Conservation (phyloP, 1,140 invertebrate species). For the Subanguina moxae region DNA sequence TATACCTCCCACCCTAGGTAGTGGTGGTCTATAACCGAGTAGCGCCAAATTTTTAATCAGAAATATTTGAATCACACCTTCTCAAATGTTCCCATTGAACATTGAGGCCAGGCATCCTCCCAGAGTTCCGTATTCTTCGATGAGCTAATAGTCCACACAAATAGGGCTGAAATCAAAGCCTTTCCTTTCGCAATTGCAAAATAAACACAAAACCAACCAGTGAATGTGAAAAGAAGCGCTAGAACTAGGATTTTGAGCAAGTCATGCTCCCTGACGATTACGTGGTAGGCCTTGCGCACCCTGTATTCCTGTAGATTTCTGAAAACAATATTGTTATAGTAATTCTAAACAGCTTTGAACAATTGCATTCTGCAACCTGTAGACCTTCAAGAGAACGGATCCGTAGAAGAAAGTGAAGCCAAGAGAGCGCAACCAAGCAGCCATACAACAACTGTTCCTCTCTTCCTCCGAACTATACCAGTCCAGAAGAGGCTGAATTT, state of each 20-base stretch:
- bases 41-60: too few species aligned
- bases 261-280: conserved; percentile 78
- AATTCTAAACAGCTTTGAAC: neutral
- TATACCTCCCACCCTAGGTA: too few species aligned
- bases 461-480: conserved; percentile 71
- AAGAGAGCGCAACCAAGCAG: conserved; percentile 81
- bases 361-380: conserved; percentile 64
- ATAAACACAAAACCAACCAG: conserved; percentile 59
- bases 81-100: conserved; percentile 37
- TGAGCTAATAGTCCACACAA: conserved; percentile 55
- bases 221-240: conserved; percentile 77
- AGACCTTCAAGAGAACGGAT: conserved; percentile 79
- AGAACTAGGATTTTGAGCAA: conserved; percentile 78
- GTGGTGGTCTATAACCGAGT: too few species aligned
- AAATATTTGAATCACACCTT: neutral
- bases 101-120: conserved; percentile 54
- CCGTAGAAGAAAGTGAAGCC: conserved; percentile 86
- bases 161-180: conserved; percentile 35
- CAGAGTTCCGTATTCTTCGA: conserved; percentile 44
- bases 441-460: conserved; percentile 67
- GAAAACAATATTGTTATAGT: conserved; percentile 26
- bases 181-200: neutral
- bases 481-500: conserved; percentile 72
- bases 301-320: conserved; percentile 68
- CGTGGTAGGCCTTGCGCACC: conserved; percentile 81